These are phyloP conservation scores for Seriola rivoliana DNA, from an alignment of 2,113 vertebrate species.

Conservation along the genomic window DNA sequence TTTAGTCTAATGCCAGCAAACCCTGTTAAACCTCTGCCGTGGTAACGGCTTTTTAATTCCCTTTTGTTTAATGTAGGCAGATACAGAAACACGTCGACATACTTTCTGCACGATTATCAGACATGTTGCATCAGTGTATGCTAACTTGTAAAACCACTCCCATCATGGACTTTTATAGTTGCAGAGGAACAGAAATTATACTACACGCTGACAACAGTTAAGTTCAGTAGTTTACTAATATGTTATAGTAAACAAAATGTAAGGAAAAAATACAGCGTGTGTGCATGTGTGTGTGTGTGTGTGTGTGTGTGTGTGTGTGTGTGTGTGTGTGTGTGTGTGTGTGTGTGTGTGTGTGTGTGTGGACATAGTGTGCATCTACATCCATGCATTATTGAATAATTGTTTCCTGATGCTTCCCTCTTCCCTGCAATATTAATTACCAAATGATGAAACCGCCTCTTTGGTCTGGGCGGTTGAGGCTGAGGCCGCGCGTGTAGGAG, in stretches of 20 bases:
- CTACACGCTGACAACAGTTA: too few species aligned
- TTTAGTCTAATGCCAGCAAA: too few species aligned
- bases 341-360: slow-evolving; percentile 38
- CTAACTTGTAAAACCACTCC: neutral
- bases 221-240: neutral
- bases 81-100: neutral
- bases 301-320: slow-evolving; percentile 38
- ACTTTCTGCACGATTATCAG: neutral
- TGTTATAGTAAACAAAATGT: neutral
- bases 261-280: neutral
- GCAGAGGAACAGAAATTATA: too few species aligned
- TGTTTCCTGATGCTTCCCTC: slow-evolving; percentile 83
- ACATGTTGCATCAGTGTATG: neutral
- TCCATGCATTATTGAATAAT: slow-evolving; percentile 83
- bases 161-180: neutral
- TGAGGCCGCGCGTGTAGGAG: slow-evolving; percentile 42
- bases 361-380: slow-evolving; percentile 56
- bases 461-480: slow-evolving; percentile 64
- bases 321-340: neutral
- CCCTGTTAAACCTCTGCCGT: too few species aligned
- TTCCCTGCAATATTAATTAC: slow-evolving; percentile 84
- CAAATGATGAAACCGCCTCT: slow-evolving; percentile 74
- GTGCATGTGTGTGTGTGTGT: too few species aligned
- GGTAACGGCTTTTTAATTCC: too few species aligned
- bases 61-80: too few species aligned